Percentiles rank a stretch among this genome's conserved stretches.
These are phyloP conservation scores for Agrilus planipennis DNA, from an alignment of 1,140 invertebrate species.

Conservation along the genomic window DNA sequence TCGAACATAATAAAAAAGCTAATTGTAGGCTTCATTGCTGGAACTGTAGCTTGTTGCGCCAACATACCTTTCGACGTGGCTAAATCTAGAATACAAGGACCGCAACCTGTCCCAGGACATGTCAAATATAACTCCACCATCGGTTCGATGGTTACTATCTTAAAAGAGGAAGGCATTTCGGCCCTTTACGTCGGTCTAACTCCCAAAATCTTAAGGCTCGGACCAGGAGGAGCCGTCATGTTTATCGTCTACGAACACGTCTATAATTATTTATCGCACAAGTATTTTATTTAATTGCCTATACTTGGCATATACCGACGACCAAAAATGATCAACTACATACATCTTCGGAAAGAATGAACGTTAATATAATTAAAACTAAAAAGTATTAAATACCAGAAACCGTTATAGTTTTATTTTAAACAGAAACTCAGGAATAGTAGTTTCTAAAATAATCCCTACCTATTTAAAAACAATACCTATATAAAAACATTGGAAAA, in stretches of 20 bases:
- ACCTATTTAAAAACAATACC: too few species aligned
- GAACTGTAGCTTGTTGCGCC: conserved; percentile 67
- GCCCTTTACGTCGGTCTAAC: conserved; percentile 85
- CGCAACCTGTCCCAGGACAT: conserved; percentile 58
- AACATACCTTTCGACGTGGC: conserved; percentile 96
- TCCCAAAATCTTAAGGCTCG: conserved; percentile 80
- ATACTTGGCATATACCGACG: neutral
- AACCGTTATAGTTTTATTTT: too few species aligned
- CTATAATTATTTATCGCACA: conserved; percentile 52
- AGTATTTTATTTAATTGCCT: conserved; percentile 32
- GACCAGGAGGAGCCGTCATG: conserved; percentile 86
- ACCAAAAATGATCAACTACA: too few species aligned
- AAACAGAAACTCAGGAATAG: too few species aligned
- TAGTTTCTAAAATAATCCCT: too few species aligned
- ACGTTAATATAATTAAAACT: too few species aligned
- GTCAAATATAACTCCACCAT: conserved; percentile 72
- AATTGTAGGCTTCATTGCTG: conserved; percentile 78
- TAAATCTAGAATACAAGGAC: conserved; percentile 87
- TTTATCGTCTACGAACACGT: conserved; percentile 77
- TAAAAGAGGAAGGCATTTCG: conserved; percentile 75
- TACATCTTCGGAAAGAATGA: too few species aligned
- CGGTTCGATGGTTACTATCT: conserved; percentile 60
- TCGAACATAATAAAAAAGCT: too few species aligned
- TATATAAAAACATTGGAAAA: too few species aligned
- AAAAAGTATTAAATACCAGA: too few species aligned